These are phyloP conservation scores for Eriosoma lanigerum DNA, from an alignment of 1,140 invertebrate genomes.

Conservation along the genomic window DNA sequence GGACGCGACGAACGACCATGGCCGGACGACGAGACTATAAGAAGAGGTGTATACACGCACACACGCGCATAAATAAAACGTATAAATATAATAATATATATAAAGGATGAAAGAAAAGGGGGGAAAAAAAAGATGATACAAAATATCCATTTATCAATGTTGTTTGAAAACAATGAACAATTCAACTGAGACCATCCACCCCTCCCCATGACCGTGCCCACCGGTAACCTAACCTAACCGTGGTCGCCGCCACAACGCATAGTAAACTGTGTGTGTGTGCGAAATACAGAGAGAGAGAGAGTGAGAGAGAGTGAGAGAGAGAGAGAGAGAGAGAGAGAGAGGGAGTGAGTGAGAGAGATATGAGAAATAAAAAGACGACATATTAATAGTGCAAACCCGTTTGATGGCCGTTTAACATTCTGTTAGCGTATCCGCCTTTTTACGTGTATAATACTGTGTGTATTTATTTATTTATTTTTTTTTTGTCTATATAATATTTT, in stretches of 20 bases:
- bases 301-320: not conserved
- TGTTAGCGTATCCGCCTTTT: slow-evolving; percentile 18
- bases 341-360: not conserved
- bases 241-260: not conserved
- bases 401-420: slow-evolving; percentile 51
- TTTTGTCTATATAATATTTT: not conserved
- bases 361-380: not conserved
- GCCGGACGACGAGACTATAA: not conserved
- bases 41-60: not conserved
- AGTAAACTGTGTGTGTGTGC: not conserved
- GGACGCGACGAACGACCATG: not conserved
- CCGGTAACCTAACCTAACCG: not conserved
- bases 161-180: slow-evolving; percentile 48
- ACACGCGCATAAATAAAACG: not conserved
- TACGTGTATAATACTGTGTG: not conserved
- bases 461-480: not conserved
- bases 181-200: slow-evolving; percentile 28
- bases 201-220: too few species aligned
- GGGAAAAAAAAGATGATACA: slow-evolving; percentile 9
- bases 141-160: slow-evolving; percentile 47
- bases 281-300: not conserved
- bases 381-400: slow-evolving; percentile 46
- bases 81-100: not conserved
- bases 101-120: not conserved
- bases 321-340: not conserved